Base-by-base conservation (phyloP, 2,113 vertebrate genomes). In the Pongo abelii region DNA sequence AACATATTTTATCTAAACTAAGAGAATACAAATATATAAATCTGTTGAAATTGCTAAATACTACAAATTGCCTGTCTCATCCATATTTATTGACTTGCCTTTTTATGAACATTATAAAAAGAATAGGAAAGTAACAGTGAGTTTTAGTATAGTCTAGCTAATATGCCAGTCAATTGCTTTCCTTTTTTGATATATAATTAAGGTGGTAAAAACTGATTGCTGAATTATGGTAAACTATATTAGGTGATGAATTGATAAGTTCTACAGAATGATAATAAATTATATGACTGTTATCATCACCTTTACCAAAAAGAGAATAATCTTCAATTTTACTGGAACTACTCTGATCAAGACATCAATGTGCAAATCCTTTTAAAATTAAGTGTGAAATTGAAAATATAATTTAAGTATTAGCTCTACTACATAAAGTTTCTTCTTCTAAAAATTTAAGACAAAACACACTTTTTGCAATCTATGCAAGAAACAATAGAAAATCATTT, bases 31-130 rank as follows among this genome's bases (percentile, higher is more conserved):
- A 77, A 75, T 48, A 43, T 38, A 67, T 17, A 80, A 74, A 85
- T 40, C 2, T n/a, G 14, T 38, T 91, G 27, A 85, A 83, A 78
- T 40, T 83, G 6, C 11, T 91, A 77, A 94, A 55, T 40, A 43
- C 46, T 57, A n/a, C 2, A 90, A 83, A 78, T 81, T 88, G 2
- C 46, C 12, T 38, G 1, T 20, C 52, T 84, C 25, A 25, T 57
- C 1, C 22, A 64, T 84, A 55, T 79, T 94, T 79, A 74, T n/a
- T 74, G 25, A n/a, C 17, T 74, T 57, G 23, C 3, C 1, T 80
- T 81, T 83, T 95, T 88, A 79, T 27, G 91, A 75, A 40, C 10
- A 87, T 89, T 72, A 27, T 48, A 61, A 64, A 48, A 87, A 27
- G 16, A 94, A 93, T 69, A 87, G 23, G 3, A 81, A 80, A 86